Evolutionary conservation across 1,140 invertebrate species (phyloP), one percentile per base, ranked within the genome.

Genomic region (Propsilocerus akamusi): DNA sequence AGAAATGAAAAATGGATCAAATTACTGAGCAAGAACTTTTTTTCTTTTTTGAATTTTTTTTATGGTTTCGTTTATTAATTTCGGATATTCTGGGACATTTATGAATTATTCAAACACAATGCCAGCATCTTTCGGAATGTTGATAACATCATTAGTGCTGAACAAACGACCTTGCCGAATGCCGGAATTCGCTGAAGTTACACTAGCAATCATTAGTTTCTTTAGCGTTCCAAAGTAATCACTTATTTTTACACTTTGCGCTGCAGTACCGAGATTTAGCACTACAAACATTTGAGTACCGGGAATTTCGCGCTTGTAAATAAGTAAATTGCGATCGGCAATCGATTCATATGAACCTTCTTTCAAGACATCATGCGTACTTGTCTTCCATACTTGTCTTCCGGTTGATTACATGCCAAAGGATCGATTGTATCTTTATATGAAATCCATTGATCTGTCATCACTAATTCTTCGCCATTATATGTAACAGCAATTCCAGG

Each of bases 381-480:
- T 25, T n/a, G 11, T 32, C 0, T 50, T 58, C 34, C 64, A 57
- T 22, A 69, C 34, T 3, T 25, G 30, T 69, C 65, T n/a, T 72
- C 63, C 6, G 69, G 68, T 20, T 68, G 66, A 41, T 65, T 65
- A 37, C 64, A 70, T 23, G 65, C 66, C 14, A 56, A 55, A 8
- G 72, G 67, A 53, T 68, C 65, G 7, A 63, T 41, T 0, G 65
- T 71, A 37, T 72, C 64, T 26, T 54, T 54, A 55, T 57, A 63
- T 26, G 64, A 72, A 1, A 81, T 66, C 37, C 58, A 73, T 12
- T 69, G 72, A 62, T 87, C 74, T 4, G 71, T 65, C 80, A 89
- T 85, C 2, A 77, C 85, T 51, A 86, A 75, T 63, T 87, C 83
- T 62, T 86, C 82, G 30, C 82, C 68, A 64, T 69, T 32, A 34